Percentiles rank a stretch among this genome's conserved stretches.
phyloP scores from a whole-genome alignment of 2,113 vertebrate genomes.

The Puffinus mauretanicus region DNA sequence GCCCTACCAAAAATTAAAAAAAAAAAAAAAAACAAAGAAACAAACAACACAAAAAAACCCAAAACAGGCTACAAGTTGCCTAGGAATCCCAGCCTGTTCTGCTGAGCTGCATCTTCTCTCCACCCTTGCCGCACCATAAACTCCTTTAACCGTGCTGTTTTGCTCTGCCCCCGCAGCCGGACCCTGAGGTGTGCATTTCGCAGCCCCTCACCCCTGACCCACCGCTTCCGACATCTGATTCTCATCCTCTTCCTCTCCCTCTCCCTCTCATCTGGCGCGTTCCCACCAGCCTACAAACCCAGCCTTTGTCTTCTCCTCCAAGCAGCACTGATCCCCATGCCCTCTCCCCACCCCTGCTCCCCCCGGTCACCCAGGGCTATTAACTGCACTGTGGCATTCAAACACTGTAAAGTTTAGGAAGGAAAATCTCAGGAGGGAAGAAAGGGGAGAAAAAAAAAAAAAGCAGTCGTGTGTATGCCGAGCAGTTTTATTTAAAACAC shows the following conservation, averaged over 20 bases:
- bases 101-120: background rate
- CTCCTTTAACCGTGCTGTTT: background rate
- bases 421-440: background rate
- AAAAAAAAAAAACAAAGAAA: background rate
- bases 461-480: rapidly evolving
- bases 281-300: background rate
- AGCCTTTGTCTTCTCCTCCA: background rate
- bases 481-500: background rate
- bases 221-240: background rate
- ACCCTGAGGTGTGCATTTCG: background rate
- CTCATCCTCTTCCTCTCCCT: background rate
- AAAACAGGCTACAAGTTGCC: no score
- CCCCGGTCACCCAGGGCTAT: rapidly evolving
- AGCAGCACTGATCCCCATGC: background rate
- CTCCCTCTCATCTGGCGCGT: background rate
- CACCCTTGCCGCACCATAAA: background rate
- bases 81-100: background rate
- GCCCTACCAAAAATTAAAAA: background rate
- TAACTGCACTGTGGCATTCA: background rate
- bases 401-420: background rate
- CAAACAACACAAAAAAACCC: no score
- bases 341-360: background rate
- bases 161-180: background rate
- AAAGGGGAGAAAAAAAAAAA: no score
- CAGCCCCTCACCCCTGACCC: conserved; percentile 3